Percentiles rank a stretch among this genome's conserved stretches.
Evolutionary conservation across 2,113 vertebrate genomes (phyloP).

Genomic region (rabbit (Oryctolagus cuniculus)): mOryCun1.1 NC_091442.1:78543501-78544000

Average conservation of each 20-base stretch:
- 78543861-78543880: constrained; percentile 19
- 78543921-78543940: neutral
- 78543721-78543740: neutral
- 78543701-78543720: neutral
- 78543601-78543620: neutral
- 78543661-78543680: neutral
- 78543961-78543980: neutral
- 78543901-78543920: neutral
- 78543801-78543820: neutral
- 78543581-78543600: neutral
- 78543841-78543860: neutral
- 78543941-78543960: neutral
- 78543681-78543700: neutral
- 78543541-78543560: neutral
- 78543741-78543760: neutral
- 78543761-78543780: neutral
- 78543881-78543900: neutral
- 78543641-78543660: neutral
- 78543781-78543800: neutral
- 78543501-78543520: neutral
- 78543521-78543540: constrained; percentile 32
- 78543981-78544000: neutral
- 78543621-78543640: neutral
- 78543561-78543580: constrained; percentile 5
- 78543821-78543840: neutral